Evolutionary conservation across 2,888 invertebrate species (phyloP), one percentile per base, ranked within the genome.

Genomic region (Sesia bembeciformis): DNA sequence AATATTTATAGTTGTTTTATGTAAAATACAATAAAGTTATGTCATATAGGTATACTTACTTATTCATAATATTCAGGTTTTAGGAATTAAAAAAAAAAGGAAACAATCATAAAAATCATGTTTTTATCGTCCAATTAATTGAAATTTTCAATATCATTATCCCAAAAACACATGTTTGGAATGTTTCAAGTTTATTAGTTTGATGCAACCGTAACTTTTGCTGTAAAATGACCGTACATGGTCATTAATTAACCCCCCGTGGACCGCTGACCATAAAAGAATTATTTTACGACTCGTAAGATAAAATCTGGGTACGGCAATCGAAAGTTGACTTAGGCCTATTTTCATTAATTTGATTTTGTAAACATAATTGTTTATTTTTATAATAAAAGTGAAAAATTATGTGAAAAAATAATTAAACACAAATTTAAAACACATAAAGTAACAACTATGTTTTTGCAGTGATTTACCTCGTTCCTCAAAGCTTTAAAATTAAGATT

Each of bases 211-310:
- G 75, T 86, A 84, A 82, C 66, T 85, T 73, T 68, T 62, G 59
- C 63, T 78, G 78, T 80, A 78, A 79, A 75, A 83, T 74, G 76
- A 67, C 60, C 69, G 53, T 69, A 77, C 77, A 75, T 59, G 74
- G 68, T 65, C 80, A 85, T 87, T 86, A 87, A 87, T 87, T 87
- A 84, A 64, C 68, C 75, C 69, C 84, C 79, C 67, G 72, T 66
- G 59, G 76, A n/a, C 66, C 61, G 59, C 57, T 55, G 65, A 59
- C 68, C 71, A 66, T 79, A 76, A 81, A 78, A 70, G 73, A 69
- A 74, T 71, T 68, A 68, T 76, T 84, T 84, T 82, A 84, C 73
- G 73, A 61, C 53, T 53, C 49, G 41, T 53, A 42, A 57, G 81
- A 83, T 84, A 78, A 70, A 64, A 83, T 84, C 81, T 50, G 50